Base-by-base conservation (phyloP, 2,797 vertebrate species). In the Propithecus perrieri region DNA sequence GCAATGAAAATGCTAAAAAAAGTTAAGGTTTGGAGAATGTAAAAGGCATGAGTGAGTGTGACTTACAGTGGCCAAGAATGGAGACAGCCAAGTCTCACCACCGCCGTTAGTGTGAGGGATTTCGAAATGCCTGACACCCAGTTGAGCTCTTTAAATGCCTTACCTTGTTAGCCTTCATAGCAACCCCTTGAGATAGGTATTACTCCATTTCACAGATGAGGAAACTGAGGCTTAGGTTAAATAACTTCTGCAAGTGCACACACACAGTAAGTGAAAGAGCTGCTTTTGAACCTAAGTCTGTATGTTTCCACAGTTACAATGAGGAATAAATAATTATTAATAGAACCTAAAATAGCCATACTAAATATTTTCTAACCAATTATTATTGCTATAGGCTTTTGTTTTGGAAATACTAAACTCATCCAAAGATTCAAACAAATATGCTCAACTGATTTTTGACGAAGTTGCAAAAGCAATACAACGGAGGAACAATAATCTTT, bases 191-290 rank as follows among this genome's bases (percentile, higher is more conserved):
- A 38, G 43, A 85, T 7, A 90, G 43, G 35, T 4, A 75, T 35
- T 33, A 22, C 28, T 80, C 78, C 72, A 85, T 53, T 55, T 69
- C 79, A 92, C 14, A 80, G 63, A 67, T 41, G 35, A 74, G 67
- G 72, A 90, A 87, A 94, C n/a, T 9, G 46, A 96, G 69, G 26
- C 15, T 75, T 67, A 78, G 17, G n/a, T 28, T 63, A 86, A 95
- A 76, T 84, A 65, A 63, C 30, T 80, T 61, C 48, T 89, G 18
- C 43, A 67, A 81, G n/a, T 61, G 28, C 72, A 53, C 3, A 72
- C n/a, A 50, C 8, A 38, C 10, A 61, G 8, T 86, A 78, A 92
- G 41, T 30, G 1, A 72, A 83, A 93, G 65, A 33, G 35, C 28
- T 71, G 61, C 59, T 85, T 95, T 55, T 75, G 87, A 93, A 76